phyloP scores from a whole-genome alignment of 2,113 vertebrate species.

The Microcebus murinus region DNA sequence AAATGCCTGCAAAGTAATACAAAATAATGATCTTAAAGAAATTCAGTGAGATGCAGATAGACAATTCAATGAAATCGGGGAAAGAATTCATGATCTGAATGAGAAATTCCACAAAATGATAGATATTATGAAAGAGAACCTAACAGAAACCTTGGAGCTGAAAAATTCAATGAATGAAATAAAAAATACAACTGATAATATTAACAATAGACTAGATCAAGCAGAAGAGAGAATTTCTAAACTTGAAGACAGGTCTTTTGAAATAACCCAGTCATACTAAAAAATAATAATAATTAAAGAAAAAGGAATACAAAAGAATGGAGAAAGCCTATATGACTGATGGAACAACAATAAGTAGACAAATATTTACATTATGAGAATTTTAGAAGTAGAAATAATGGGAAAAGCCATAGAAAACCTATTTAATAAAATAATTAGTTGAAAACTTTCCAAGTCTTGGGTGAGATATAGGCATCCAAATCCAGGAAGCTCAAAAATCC shows the following conservation, averaged over 20 bases:
- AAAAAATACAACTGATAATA: background rate
- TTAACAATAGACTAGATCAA: background rate
- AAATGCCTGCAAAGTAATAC: background rate
- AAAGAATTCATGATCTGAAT: background rate
- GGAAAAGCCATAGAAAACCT: background rate
- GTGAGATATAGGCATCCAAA: background rate
- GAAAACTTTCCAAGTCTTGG: background rate
- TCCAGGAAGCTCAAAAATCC: background rate
- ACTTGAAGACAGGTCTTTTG: background rate
- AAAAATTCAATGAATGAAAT: background rate
- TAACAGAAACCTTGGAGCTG: background rate
- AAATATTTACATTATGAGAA: background rate
- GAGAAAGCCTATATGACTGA: background rate
- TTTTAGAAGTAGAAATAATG: background rate
- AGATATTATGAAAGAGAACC: background rate
- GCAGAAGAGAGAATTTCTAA: background rate
- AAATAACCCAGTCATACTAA: background rate
- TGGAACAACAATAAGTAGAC: background rate
- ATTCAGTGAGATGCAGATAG: background rate
- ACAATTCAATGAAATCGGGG: background rate
- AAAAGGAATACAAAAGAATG: background rate
- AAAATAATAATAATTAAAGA: background rate
- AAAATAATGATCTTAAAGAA: background rate
- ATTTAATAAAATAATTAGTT: background rate
- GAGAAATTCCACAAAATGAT: background rate